Evolutionary conservation across 1,140 invertebrate genomes (phyloP).

Genomic region (Drosophila sulfurigaster): DNA sequence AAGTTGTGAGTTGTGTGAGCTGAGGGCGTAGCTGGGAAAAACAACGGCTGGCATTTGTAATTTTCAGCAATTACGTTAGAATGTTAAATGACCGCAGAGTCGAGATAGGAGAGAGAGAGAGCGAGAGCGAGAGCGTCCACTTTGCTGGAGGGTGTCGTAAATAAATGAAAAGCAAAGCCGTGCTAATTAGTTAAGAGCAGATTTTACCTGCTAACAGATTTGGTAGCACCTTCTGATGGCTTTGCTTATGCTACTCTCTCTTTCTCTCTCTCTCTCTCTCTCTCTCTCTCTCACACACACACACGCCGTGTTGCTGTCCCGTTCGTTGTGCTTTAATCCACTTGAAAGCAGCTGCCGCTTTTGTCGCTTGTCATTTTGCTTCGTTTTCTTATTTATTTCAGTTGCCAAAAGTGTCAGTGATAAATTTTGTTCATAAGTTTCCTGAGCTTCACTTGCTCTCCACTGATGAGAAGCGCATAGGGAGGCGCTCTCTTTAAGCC

Average conservation of each 20-base stretch:
- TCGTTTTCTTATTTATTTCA: conserved; percentile 49
- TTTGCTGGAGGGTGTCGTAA: neutral
- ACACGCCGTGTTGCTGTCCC: neutral
- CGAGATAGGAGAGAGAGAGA: neutral
- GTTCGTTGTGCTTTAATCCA: conserved; percentile 37
- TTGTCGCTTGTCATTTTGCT: conserved; percentile 25
- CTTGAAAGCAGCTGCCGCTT: conserved; percentile 50
- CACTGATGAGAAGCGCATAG: conserved; percentile 40
- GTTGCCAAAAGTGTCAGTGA: conserved; percentile 49
- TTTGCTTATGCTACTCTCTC: neutral
- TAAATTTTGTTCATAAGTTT: conserved; percentile 58
- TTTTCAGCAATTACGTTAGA: conserved; percentile 26
- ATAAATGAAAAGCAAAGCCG: conserved; percentile 44
- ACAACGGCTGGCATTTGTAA: neutral
- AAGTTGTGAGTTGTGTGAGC: neutral
- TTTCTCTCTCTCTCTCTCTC: neutral
- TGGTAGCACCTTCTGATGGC: neutral
- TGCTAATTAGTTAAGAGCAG: conserved; percentile 49
- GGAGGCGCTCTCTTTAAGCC: conserved; percentile 35
- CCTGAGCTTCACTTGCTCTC: neutral
- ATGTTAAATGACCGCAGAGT: conserved; percentile 27
- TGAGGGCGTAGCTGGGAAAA: neutral
- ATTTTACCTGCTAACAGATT: conserved; percentile 32
- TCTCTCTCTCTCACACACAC: neutral
- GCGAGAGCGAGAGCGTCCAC: neutral